Evolutionary conservation across 2,888 invertebrate species (phyloP).

Genomic region (Erebia palarica): DNA sequence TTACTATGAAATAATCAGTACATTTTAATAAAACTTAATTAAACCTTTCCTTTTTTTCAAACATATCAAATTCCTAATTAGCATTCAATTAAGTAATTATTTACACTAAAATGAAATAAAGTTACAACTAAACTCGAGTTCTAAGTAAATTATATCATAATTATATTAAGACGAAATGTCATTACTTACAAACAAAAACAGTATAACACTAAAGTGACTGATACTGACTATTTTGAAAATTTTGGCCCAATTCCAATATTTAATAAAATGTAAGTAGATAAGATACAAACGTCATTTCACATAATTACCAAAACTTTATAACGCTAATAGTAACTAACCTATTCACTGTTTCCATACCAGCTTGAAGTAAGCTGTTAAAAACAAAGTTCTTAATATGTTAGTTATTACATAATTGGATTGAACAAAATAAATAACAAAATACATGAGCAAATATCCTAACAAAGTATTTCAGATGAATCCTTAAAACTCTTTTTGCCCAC

Average conservation of each 20-base stretch:
- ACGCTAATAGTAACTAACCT: constrained; percentile 56
- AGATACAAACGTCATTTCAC: constrained; percentile 23
- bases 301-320: constrained; percentile 51
- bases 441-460: constrained; percentile 68
- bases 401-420: constrained; percentile 48
- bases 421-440: constrained; percentile 69
- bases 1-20: constrained; percentile 79
- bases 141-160: constrained; percentile 36
- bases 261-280: constrained; percentile 33
- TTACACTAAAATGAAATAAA: constrained; percentile 43
- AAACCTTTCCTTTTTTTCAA: constrained; percentile 57
- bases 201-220: constrained; percentile 64
- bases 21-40: constrained; percentile 77
- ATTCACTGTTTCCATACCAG: constrained; percentile 45
- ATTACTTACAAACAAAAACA: constrained; percentile 42
- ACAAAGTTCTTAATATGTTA: constrained; percentile 45
- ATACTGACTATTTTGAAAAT: constrained; percentile 75
- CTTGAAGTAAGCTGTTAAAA: constrained; percentile 51
- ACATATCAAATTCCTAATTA: constrained; percentile 58
- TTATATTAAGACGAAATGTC: constrained; percentile 40
- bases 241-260: constrained; percentile 77
- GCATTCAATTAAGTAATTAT: constrained; percentile 53
- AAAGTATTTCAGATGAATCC: constrained; percentile 44
- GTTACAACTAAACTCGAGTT: constrained; percentile 33
- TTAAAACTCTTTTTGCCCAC: constrained; percentile 49